These are phyloP conservation scores for Cyanoderma ruficeps DNA, from an alignment of 2,113 vertebrate genomes.

Conservation along the genomic window DNA sequence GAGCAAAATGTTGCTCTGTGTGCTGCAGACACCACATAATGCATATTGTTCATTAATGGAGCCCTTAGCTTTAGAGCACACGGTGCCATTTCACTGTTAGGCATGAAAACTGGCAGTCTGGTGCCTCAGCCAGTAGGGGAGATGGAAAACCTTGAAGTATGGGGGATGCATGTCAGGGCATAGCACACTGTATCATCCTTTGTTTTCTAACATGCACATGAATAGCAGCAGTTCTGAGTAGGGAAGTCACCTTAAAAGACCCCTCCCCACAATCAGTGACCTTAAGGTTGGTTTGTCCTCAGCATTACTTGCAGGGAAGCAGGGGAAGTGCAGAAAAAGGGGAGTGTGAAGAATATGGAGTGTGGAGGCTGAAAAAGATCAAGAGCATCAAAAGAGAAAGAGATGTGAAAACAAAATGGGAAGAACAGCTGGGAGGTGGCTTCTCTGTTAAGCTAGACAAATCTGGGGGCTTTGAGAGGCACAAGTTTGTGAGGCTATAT, in stretches of 20 bases:
- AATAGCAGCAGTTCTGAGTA: not conserved
- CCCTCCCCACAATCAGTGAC: not conserved
- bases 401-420: not conserved
- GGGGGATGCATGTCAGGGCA: not conserved
- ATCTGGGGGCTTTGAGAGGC: not conserved
- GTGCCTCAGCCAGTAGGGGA: not conserved
- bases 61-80: not conserved
- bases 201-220: not conserved
- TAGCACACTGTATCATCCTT: not conserved
- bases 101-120: not conserved
- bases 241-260: not conserved
- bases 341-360: not conserved
- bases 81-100: not conserved
- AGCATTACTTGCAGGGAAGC: not conserved
- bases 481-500: not conserved
- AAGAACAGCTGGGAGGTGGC: not conserved
- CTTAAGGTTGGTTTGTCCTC: not conserved
- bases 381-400: not conserved
- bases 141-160: not conserved
- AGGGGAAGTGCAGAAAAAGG: not conserved
- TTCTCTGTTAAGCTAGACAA: not conserved
- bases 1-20: not conserved
- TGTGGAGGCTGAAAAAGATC: not conserved
- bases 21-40: not conserved
- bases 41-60: not conserved